Base-by-base conservation (phyloP, 2,113 vertebrate genomes). In the Burhinus oedicnemus region DNA sequence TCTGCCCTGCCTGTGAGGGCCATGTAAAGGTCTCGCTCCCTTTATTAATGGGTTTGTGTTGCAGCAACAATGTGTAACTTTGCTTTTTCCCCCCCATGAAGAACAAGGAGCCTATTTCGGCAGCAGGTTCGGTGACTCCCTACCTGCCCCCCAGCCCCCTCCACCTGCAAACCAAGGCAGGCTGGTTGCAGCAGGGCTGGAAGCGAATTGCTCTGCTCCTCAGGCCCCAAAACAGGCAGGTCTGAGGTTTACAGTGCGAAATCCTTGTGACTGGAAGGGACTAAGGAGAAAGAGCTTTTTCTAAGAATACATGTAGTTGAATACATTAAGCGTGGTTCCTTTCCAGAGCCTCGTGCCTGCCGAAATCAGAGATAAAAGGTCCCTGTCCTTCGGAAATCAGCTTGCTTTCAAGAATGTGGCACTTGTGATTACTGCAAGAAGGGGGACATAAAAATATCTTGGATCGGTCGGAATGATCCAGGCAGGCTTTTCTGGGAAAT, bases 1-100 rank as follows among this genome's bases (percentile, higher is more conserved):
- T 77, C 79, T 45, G 21, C 54, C 30, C 51, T 0, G 0, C 7
- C 70, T 44, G 19, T 4, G 6, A 70, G 21, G 4, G 12, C 6
- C 25, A 3, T 15, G 8, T 11, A 1, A 54, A 68, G 38, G 10
- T 15, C 40, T 87, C 42, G 8, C 27, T 9, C 32, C 49, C 23
- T 36, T 78, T 44, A 4, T 17, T 51, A 8, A 1, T 1, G 10
- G 6, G 1, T 34, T 38, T 36, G 16, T 14, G 25, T 27, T 11
- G 27, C 8, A 44, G 42, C 4, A 83, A 18, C 54, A 26, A 12
- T 3, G 11, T 54, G 34, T 18, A 19, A 55, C 5, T 29, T 47
- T 3, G 0, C 7, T 13, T 30, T 45, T 65, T 20, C 4, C 4
- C 5, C 5, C 2, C 15, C 23, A 3, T 8, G 42, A 34, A 54